These are phyloP conservation scores for Luidia sarsii DNA, from an alignment of 53 echinoderm and acorn worm species.

Conservation along the genomic window DNA sequence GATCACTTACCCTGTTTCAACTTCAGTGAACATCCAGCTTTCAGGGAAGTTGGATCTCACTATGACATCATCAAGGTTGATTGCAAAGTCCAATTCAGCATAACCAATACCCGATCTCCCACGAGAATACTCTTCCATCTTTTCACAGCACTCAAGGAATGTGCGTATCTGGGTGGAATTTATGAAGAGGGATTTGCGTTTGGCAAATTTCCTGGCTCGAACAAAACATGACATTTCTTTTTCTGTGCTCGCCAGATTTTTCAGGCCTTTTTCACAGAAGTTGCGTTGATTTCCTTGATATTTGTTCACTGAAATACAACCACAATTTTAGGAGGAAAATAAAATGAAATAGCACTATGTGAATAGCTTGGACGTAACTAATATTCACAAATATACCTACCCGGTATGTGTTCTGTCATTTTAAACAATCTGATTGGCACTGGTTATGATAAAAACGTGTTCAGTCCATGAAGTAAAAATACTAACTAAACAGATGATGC, in stretches of 20 bases:
- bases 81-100: not conserved
- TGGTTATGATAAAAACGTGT: too few relatives aligned
- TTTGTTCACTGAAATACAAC: not conserved
- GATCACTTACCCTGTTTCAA: conserved; percentile 69
- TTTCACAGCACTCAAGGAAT: conserved; percentile 41
- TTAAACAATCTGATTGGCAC: too few relatives aligned
- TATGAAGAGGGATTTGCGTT: not conserved
- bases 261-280: conserved; percentile 15
- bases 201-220: conserved; percentile 1
- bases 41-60: conserved; percentile 69
- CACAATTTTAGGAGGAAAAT: too few relatives aligned
- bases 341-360: too few relatives aligned
- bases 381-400: too few relatives aligned
- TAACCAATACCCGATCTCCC: conserved; percentile 6
- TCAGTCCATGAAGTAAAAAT: too few relatives aligned
- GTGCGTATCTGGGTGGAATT: not conserved
- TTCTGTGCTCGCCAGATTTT: conserved; percentile 7
- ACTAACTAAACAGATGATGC: too few relatives aligned
- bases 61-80: not conserved
- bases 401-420: too few relatives aligned
- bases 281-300: not conserved
- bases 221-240: not conserved
- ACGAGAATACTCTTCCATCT: not conserved
- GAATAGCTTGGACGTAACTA: too few relatives aligned
- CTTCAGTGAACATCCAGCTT: conserved; percentile 85